Base-by-base conservation (phyloP, 2,797 vertebrate genomes). In the Rhyacichthys aspro region DNA sequence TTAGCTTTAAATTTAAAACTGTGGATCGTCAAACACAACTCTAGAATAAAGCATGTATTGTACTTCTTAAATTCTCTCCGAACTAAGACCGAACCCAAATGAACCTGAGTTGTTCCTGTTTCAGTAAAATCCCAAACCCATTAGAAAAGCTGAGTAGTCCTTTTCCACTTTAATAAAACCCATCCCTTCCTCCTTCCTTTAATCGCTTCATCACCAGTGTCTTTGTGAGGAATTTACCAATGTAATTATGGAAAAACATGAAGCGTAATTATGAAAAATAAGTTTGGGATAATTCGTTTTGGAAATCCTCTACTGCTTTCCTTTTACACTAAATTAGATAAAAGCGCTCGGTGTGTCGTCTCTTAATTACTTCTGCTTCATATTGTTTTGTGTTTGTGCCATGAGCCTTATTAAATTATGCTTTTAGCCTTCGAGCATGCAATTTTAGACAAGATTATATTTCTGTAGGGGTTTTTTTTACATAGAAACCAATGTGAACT, bases 241-340 rank as follows among this genome's bases (percentile, higher is more conserved):
- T 11, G 43, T 67, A 79, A 87, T 86, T 81, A 78, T 1, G 1
- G 63, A 16, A 74, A 85, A 85, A 86, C 82, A 69, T 9, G 16
- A 42, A 74, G 42, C 14, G 17, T 56, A 75, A 85, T 86, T 83
- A 81, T 54, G 63, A 52, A 62, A 77, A 85, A 79, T 65, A 71
- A 50, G 47, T 16, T 32, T 1, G 45, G 65, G 67, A 65, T 81
- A 70, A 76, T 86, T 74, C 37, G 36, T 55, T 79, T 74, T 78
- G 43, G 14, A 55, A 56, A 69, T 19, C 37, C 57, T 70, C 43
- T 3, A 57, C 59, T 64, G 72, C 79, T 17, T 83, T 67, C 59
- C 7, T 18, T 74, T 69, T 14, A 65, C 52, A 53, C 33, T 50
- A 19, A 63, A 54, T 34, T 28, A 32, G 44, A 75, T 61, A 63